Evolutionary conservation across 92 coral and sea anemone species (phyloP), one percentile per base, ranked within the genome.

Genomic region (Zoanthus sansibaricus): DNA sequence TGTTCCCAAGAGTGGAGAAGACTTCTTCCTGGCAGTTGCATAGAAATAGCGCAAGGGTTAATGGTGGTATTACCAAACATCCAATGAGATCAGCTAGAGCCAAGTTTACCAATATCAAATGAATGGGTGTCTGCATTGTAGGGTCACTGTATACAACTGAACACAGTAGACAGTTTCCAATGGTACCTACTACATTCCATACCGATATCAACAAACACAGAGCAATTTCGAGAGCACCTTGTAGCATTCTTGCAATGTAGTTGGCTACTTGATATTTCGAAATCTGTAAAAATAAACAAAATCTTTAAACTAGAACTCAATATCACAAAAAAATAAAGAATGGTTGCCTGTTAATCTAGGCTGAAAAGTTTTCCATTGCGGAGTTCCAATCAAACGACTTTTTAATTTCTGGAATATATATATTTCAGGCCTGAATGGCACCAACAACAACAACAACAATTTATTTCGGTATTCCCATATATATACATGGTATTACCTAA

Each of bases 31-130:
- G 21, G 67, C 82, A 76, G 13, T 52, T 32, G 18, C 82, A 76
- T 10, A 76, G 16, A 37, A 76, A 54, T 45, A 76, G 20, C 47
- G 82, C 61, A 6, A 76, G n/a, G 20, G 82, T 52, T 1, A 76
- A 51, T 9, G 82, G 82, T 33, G 44, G 66, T 15, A 51, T 76
- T 9, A 76, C 20, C 11, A 76, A 21, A 7, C 82, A 76, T 3
- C 82, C 82, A 13, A 76, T 54, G 11, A 76, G 82, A 31, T 55
- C 82, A 21, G 68, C 44, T 13, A 58, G 66, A 0, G 82, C 82
- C 67, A 76, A 10, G 67, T 76, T 76, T 16, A 76, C 82, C 37
- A 76, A 20, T 21, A 76, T 76, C 67, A 76, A 55, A 62, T 76
- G 82, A 15, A 32, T 54, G 10, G 62, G 45, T 9, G 82, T 76